phyloP scores from a whole-genome alignment of 2,888 invertebrate species.

The Heterodera filipjevi region DNA sequence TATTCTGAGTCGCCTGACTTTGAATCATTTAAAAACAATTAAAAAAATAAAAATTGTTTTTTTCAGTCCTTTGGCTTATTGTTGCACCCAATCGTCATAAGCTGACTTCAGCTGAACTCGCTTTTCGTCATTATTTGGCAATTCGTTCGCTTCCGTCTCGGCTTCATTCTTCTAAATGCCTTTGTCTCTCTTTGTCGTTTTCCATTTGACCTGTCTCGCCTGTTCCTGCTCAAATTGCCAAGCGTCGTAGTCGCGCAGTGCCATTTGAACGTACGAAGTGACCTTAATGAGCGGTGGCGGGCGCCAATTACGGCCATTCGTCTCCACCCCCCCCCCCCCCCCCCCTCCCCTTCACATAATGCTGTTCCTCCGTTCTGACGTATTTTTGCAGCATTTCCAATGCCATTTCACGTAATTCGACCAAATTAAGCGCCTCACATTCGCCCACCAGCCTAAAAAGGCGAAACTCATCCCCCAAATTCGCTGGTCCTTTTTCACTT shows the following conservation, averaged over 20 bases:
- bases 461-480: background rate
- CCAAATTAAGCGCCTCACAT: constrained; percentile 62
- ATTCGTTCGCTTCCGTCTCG: background rate
- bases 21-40: no score
- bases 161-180: background rate
- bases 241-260: constrained; percentile 60
- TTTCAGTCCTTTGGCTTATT: background rate
- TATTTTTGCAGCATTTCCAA: constrained; percentile 62
- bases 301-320: constrained; percentile 29
- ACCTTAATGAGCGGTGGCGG: constrained; percentile 29
- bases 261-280: constrained; percentile 60
- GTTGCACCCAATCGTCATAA: constrained; percentile 59
- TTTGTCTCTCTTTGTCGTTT: background rate
- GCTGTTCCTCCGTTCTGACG: constrained; percentile 63
- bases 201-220: constrained; percentile 33
- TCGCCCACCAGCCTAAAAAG: constrained; percentile 61
- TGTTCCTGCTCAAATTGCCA: constrained; percentile 64
- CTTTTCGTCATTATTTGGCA: no score
- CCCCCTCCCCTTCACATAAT: constrained; percentile 58
- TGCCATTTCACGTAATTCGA: constrained; percentile 62
- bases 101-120: no score
- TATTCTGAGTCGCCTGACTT: no score
- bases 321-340: constrained; percentile 50
- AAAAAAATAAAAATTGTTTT: no score
- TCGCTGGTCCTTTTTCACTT: constrained; percentile 44